These are phyloP conservation scores for Gorsachius magnificus DNA, from an alignment of 2,797 vertebrate genomes.

Conservation along the genomic window DNA sequence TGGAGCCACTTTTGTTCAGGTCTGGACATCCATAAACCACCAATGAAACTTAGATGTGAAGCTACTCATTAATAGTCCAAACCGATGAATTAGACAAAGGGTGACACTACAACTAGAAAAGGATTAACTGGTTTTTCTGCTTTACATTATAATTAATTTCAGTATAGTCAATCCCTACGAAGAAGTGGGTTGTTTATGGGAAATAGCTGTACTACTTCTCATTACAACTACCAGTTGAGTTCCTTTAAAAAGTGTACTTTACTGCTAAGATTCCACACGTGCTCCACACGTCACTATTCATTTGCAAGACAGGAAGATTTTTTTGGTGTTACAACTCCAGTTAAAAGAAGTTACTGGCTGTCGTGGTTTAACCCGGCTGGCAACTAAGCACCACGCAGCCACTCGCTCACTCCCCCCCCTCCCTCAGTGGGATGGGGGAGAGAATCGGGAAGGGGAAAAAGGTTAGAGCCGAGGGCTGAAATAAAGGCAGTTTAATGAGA, in stretches of 20 bases:
- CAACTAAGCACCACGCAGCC: too few species aligned
- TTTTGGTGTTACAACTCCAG: background rate
- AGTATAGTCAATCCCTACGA: background rate
- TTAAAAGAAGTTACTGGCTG: background rate
- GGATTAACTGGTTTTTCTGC: background rate
- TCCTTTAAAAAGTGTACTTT: background rate
- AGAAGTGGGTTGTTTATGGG: background rate
- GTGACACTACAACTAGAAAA: background rate
- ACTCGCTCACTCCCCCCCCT: too few species aligned
- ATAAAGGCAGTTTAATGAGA: too few species aligned
- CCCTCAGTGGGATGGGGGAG: too few species aligned
- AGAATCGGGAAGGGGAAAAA: too few species aligned
- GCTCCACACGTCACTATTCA: background rate
- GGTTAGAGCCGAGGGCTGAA: too few species aligned
- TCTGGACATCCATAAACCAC: background rate
- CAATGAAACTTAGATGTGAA: fast-evolving
- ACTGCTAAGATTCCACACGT: background rate
- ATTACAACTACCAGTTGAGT: background rate
- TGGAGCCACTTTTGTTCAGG: background rate
- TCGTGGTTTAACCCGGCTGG: too few species aligned
- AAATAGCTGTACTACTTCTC: background rate
- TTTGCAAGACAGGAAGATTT: background rate
- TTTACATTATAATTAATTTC: background rate
- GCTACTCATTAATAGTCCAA: background rate
- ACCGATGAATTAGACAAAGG: background rate